phyloP scores from a whole-genome alignment of 2,113 vertebrate species.

The Esox niger region DNA sequence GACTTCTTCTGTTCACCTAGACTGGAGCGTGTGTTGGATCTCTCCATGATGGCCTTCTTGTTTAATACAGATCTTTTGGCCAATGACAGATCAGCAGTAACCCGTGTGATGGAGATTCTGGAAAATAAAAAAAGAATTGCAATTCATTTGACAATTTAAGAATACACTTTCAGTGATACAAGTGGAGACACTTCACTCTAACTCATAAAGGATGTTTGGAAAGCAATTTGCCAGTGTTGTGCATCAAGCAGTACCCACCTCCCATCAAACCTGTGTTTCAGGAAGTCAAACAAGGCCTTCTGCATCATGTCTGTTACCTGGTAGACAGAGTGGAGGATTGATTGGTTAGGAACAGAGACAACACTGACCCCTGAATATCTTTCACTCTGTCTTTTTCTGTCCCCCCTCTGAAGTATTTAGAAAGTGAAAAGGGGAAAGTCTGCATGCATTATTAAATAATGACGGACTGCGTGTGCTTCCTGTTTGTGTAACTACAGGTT shows the following conservation, averaged over 20 bases:
- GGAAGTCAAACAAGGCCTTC: slow-evolving; percentile 85
- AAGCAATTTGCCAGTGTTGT: slow-evolving; percentile 11
- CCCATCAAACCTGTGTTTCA: slow-evolving; percentile 95
- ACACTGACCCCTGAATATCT: neutral
- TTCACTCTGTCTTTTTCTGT: too few relatives aligned
- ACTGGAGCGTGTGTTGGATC: slow-evolving; percentile 91
- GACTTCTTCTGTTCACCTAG: slow-evolving; percentile 77
- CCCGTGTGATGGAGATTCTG: slow-evolving; percentile 95
- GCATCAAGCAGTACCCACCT: slow-evolving; percentile 72
- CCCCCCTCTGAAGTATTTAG: too few relatives aligned
- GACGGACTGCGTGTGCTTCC: neutral
- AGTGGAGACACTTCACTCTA: too few relatives aligned
- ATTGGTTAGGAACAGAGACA: neutral
- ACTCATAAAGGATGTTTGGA: slow-evolving; percentile 31
- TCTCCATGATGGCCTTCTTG: slow-evolving; percentile 95
- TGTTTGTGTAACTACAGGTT: neutral
- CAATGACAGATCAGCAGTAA: slow-evolving; percentile 94
- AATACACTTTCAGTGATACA: too few relatives aligned
- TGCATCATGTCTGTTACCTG: slow-evolving; percentile 92
- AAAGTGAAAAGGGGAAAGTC: too few relatives aligned
- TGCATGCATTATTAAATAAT: too few relatives aligned
- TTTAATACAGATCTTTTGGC: slow-evolving; percentile 95
- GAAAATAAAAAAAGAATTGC: slow-evolving; percentile 28
- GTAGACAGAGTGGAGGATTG: slow-evolving; percentile 8
- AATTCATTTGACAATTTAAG: too few relatives aligned